Conservation (phyloP, 1,140 invertebrate species). For the Drosophila sp. region DNA sequence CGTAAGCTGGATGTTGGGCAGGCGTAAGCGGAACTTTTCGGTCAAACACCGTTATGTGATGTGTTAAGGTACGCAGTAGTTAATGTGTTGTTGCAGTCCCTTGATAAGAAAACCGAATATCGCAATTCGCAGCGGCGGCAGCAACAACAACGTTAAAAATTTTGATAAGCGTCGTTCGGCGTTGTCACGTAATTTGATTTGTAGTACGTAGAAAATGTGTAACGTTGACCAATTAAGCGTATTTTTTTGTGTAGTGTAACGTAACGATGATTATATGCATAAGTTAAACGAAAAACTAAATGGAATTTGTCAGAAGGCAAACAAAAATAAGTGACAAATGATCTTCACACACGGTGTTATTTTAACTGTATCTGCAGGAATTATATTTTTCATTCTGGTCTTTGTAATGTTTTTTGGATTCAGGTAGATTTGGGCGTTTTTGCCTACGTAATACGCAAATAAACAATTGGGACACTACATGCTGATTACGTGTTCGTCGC, state of each 20-base stretch:
- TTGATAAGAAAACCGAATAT: conserved; percentile 28
- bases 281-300: conserved; percentile 45
- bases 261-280: conserved; percentile 46
- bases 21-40: not conserved
- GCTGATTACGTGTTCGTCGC: conserved; percentile 40
- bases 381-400: not conserved
- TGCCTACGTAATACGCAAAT: conserved; percentile 35
- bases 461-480: conserved; percentile 45
- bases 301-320: conserved; percentile 45
- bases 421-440: conserved; percentile 4
- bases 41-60: conserved; percentile 10
- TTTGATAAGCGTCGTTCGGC: conserved; percentile 61
- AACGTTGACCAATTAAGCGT: conserved; percentile 58
- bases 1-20: conserved; percentile 22
- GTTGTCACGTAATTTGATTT: conserved; percentile 8
- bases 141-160: conserved; percentile 69
- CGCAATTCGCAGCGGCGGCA: conserved; percentile 44
- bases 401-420: conserved; percentile 4
- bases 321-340: conserved; percentile 37
- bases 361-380: conserved; percentile 25
- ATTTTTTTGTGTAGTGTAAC: conserved; percentile 30
- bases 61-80: conserved; percentile 34
- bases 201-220: conserved; percentile 30
- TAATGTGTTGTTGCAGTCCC: conserved; percentile 37
- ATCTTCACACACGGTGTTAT: conserved; percentile 18